phyloP scores from a whole-genome alignment of 2,888 invertebrate genomes.

The Calliopum simillimum region DNA sequence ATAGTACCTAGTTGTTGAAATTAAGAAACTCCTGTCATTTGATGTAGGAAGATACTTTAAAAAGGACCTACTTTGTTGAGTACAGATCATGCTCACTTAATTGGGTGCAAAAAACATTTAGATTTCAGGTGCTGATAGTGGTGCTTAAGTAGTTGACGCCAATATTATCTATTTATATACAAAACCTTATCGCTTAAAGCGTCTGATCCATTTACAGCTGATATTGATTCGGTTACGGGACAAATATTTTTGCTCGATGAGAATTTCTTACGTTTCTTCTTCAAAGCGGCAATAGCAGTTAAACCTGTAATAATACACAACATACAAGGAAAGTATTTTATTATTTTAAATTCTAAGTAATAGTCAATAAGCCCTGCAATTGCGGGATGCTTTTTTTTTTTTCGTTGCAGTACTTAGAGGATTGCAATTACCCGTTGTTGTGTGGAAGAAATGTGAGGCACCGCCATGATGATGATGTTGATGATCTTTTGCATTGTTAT shows the following conservation, averaged over 20 bases:
- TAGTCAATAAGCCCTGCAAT: too few relatives aligned
- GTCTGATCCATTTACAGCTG: constrained; percentile 50
- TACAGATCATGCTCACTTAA: not conserved
- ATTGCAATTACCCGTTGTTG: constrained; percentile 56
- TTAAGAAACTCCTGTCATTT: too few relatives aligned
- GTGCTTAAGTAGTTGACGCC: constrained; percentile 38
- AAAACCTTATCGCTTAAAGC: constrained; percentile 63
- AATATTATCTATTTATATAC: constrained; percentile 51
- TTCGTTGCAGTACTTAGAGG: not conserved
- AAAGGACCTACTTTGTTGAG: not conserved
- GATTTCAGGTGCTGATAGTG: constrained; percentile 28
- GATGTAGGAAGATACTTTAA: too few relatives aligned
- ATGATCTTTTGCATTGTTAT: constrained; percentile 19
- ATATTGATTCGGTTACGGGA: constrained; percentile 69
- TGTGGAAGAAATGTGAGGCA: constrained; percentile 62
- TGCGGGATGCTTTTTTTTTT: too few relatives aligned
- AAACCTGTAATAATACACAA: constrained; percentile 52
- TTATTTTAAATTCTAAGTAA: too few relatives aligned
- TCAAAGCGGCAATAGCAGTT: constrained; percentile 78
- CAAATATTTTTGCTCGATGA: constrained; percentile 80
- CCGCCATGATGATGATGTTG: constrained; percentile 37
- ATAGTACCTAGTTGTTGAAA: not conserved
- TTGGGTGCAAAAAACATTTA: not conserved
- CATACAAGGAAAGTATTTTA: too few relatives aligned
- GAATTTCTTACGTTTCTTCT: constrained; percentile 85